Evolutionary conservation across 2,888 invertebrate species (phyloP), one percentile per base, ranked within the genome.

Genomic region (Cremastinae sp.): DNA sequence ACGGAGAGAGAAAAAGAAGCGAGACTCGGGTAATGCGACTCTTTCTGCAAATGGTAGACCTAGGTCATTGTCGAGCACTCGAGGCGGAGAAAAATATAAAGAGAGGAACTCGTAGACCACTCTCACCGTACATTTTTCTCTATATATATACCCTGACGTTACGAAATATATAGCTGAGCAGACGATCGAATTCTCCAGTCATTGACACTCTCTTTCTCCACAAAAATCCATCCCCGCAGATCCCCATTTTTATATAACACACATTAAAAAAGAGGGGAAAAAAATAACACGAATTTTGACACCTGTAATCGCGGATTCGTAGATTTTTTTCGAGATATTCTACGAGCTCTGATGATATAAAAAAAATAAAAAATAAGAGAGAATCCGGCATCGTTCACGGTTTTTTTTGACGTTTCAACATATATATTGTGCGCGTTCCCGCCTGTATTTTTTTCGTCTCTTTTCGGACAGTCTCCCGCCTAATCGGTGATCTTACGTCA

Each of bases 401-500:
- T 65, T 18, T 71, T 43, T 56, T 22, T 45, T 5, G 28, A 28
- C 5, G n/a, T 61, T 49, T 36, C 43, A 49, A 59, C 53, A 73
- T 77, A 78, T 78, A 80, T 83, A 84, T 80, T 83, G 84, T 84
- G 84, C 78, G 75, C 81, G 79, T 80, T 82, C 83, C 75, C 81
- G 77, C 82, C 70, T 81, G 74, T 78, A 80, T 84, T 80, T 80
- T 53, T 61, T 43, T 58, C 28, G 28, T 16, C 20, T 43, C 22
- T 65, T 20, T 51, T 68, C 45, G 8, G 3, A 20, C 45, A 20
- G 22, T 61, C 69, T 75, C 75, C 77, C 74, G 59, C 80, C 85
- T 87, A 87, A 87, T 88, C 85, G 83, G 75, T 78, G 79, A 80
- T 86, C 84, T 89, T 88, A 87, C 87, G 85, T 88, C 87, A 88